Evolutionary conservation across 1,140 invertebrate species (phyloP).

Genomic region (Spodoptera frugiperda): DNA sequence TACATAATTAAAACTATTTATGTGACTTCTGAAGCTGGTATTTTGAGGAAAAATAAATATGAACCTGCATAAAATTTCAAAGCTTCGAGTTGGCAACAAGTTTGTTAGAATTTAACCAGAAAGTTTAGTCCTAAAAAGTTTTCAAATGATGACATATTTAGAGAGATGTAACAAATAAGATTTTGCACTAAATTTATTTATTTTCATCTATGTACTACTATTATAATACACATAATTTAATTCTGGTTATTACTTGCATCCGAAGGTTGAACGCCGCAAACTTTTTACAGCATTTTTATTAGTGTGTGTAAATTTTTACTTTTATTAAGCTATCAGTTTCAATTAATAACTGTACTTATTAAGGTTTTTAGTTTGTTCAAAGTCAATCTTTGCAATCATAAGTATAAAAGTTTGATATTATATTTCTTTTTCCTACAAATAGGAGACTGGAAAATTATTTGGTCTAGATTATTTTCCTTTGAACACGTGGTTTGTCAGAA

Average conservation of each 20-base stretch:
- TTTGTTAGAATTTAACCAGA: not conserved
- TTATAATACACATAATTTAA: not conserved
- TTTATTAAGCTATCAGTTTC: constrained; percentile 42
- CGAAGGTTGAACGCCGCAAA: constrained; percentile 33
- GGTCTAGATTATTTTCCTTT: no score
- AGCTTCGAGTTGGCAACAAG: not conserved
- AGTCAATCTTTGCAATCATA: no score
- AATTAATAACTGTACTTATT: constrained; percentile 31
- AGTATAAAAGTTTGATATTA: no score
- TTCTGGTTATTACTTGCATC: not conserved
- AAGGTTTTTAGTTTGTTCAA: no score
- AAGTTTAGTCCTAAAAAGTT: not conserved
- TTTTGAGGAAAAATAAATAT: no score
- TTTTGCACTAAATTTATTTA: not conserved
- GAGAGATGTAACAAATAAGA: not conserved
- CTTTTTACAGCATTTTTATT: constrained; percentile 46
- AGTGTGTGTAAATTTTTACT: constrained; percentile 44
- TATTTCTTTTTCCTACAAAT: no score
- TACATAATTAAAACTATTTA: no score
- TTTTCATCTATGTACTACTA: not conserved
- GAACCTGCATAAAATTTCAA: no score
- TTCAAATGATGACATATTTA: no score
- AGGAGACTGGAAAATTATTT: no score
- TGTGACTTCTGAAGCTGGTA: no score
- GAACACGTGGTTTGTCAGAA: no score